phyloP scores from a whole-genome alignment of 2,113 vertebrate genomes.

The Pelobates fuscus region DNA sequence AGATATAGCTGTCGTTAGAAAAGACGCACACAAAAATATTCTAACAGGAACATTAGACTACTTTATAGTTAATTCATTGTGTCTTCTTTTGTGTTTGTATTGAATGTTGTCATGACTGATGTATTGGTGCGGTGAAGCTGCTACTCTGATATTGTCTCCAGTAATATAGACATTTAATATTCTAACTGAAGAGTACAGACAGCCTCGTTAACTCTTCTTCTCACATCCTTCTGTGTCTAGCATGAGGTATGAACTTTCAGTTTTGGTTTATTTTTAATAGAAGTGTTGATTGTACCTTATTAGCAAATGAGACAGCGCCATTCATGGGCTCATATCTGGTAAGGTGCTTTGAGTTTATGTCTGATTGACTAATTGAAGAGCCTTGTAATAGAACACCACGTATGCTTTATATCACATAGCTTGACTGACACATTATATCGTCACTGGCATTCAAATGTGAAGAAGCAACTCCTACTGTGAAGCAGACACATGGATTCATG shows the following conservation, averaged over 20 bases:
- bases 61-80: constrained; percentile 31
- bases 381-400: too few relatives aligned
- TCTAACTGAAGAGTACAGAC: constrained; percentile 2
- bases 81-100: constrained; percentile 17
- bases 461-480: too few relatives aligned
- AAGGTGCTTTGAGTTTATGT: too few relatives aligned
- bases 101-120: constrained; percentile 21
- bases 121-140: constrained; percentile 1
- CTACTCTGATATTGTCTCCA: constrained; percentile 6
- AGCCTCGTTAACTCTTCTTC: background rate
- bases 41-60: constrained; percentile 26
- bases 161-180: constrained; percentile 8
- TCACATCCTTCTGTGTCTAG: constrained; percentile 9
- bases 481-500: too few relatives aligned
- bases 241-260: background rate
- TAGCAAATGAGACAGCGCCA: too few relatives aligned
- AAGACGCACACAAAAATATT: background rate
- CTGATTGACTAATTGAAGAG: too few relatives aligned
- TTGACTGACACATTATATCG: too few relatives aligned
- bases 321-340: too few relatives aligned
- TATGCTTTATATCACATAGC: too few relatives aligned
- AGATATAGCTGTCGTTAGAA: background rate
- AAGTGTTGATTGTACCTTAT: too few relatives aligned
- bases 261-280: too few relatives aligned
- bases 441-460: too few relatives aligned